phyloP scores from a whole-genome alignment of 2,797 vertebrate genomes.

The Clarias pachynema region DNA sequence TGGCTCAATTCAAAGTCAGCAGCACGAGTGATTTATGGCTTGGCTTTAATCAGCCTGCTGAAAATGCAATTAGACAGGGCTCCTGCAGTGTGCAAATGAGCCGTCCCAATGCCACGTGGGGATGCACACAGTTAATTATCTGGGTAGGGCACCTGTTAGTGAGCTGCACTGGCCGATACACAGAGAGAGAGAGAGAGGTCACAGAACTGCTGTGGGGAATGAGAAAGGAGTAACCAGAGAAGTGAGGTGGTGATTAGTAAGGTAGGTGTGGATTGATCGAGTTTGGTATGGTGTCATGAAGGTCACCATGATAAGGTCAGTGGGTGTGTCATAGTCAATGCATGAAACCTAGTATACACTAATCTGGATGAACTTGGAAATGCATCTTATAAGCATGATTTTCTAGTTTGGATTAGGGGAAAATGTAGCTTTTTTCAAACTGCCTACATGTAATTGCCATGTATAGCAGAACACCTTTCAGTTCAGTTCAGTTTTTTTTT shows the following conservation, averaged over 20 bases:
- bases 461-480: not conserved
- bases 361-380: not conserved
- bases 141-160: constrained; percentile 61
- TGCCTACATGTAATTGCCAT: not conserved
- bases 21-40: constrained; percentile 61
- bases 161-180: constrained; percentile 35
- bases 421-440: not conserved
- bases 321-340: not conserved
- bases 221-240: constrained; percentile 31
- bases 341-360: not conserved
- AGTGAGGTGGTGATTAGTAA: constrained; percentile 10
- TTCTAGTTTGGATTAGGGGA: not conserved
- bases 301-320: not conserved
- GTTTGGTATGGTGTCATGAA: not conserved
- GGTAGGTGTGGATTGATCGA: not conserved
- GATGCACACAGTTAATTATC: constrained; percentile 61
- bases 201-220: constrained; percentile 33
- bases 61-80: constrained; percentile 64
- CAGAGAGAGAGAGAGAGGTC: constrained; percentile 38
- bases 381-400: not conserved
- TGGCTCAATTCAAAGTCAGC: constrained; percentile 62
- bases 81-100: constrained; percentile 62
- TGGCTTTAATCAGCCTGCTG: constrained; percentile 62
- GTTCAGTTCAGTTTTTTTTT: not conserved
- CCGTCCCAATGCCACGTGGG: constrained; percentile 57